Percentiles rank a stretch among this genome's conserved stretches.
phyloP scores from a whole-genome alignment of 2,888 invertebrate genomes.

The Trachelus troglodyta region DNA sequence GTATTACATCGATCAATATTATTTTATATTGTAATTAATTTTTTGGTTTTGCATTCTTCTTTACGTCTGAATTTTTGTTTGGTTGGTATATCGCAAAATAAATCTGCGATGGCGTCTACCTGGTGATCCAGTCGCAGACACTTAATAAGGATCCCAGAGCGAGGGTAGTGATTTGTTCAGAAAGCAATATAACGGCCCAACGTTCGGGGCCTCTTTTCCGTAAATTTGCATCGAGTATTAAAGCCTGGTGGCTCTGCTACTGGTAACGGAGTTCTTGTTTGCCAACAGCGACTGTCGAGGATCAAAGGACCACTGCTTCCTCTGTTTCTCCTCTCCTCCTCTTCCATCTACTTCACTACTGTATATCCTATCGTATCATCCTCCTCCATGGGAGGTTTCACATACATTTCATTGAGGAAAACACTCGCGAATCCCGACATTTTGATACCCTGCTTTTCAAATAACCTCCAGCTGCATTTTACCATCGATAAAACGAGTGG shows the following conservation, averaged over 20 bases:
- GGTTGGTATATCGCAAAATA: neutral
- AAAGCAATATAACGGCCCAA: slow-evolving; percentile 63
- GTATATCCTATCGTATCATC: neutral
- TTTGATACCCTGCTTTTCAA: neutral
- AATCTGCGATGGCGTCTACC: neutral
- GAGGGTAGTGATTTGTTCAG: slow-evolving; percentile 63
- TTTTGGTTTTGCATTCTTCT: neutral
- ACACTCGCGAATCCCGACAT: neutral
- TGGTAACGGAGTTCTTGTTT: slow-evolving; percentile 60
- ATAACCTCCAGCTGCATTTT: neutral
- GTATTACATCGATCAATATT: neutral
- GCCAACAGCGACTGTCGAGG: slow-evolving; percentile 62
- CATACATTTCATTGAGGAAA: neutral
- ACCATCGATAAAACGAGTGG: neutral
- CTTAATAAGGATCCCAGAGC: neutral
- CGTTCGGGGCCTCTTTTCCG: slow-evolving; percentile 52
- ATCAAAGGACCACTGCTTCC: slow-evolving; percentile 61
- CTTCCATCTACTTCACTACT: neutral
- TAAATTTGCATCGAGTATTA: slow-evolving; percentile 67
- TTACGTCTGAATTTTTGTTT: neutral
- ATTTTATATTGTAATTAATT: neutral
- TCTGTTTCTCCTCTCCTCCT: slow-evolving; percentile 11
- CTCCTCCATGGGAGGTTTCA: neutral
- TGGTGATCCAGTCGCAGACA: neutral
- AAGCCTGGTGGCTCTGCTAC: slow-evolving; percentile 62